phyloP scores from a whole-genome alignment of 1,140 invertebrate species.

The Drosophila ogumai region DNA sequence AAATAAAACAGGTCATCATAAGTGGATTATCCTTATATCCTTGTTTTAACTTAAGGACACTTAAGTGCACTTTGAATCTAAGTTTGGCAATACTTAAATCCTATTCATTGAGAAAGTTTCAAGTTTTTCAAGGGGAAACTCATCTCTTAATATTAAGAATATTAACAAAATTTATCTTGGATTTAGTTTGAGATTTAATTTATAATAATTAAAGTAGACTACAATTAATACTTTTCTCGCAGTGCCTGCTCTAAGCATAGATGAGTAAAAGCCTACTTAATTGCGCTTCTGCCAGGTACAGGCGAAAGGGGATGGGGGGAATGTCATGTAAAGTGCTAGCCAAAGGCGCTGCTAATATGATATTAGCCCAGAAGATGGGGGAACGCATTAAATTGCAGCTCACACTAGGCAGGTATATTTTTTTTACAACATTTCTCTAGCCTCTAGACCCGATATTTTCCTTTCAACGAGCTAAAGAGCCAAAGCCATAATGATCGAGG shows the following conservation, averaged over 20 bases:
- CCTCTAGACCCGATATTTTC: conserved; percentile 26
- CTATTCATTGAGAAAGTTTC: neutral
- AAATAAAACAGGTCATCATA: neutral
- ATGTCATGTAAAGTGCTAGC: conserved; percentile 58
- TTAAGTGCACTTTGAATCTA: neutral
- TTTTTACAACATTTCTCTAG: conserved; percentile 4
- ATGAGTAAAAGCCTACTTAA: conserved; percentile 67
- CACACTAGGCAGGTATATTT: conserved; percentile 35
- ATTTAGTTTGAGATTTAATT: too few species aligned
- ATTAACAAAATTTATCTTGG: too few species aligned
- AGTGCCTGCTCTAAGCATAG: conserved; percentile 35
- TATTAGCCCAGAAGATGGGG: conserved; percentile 48
- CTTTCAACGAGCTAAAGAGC: conserved; percentile 6
- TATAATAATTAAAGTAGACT: neutral
- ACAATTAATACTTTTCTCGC: neutral
- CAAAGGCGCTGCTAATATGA: conserved; percentile 76
- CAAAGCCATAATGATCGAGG: conserved; percentile 27
- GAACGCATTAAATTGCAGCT: conserved; percentile 66
- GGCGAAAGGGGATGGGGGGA: neutral
- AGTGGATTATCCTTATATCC: conserved; percentile 6
- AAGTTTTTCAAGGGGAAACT: neutral
- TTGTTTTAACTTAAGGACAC: neutral
- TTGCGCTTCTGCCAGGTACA: conserved; percentile 47
- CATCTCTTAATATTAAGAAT: neutral
- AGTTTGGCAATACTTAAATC: too few species aligned